Percentiles rank a stretch among this genome's conserved stretches.
phyloP scores from a whole-genome alignment of 2,888 invertebrate species.

The Mesorhabditis spiculigera region DNA sequence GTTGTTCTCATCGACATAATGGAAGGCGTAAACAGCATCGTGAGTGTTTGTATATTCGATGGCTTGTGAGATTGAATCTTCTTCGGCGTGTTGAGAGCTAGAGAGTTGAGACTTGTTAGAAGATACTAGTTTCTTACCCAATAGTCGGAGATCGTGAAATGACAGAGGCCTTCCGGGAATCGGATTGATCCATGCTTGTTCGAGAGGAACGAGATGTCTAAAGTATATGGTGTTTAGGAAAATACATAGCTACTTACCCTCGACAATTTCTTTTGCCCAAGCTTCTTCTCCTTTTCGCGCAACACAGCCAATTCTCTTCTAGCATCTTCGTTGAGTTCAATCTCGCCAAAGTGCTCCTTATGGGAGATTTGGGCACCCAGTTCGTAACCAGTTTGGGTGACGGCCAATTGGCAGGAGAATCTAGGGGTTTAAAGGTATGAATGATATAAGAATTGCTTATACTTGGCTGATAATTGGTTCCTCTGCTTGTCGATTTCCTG shows the following conservation, averaged over 20 bases:
- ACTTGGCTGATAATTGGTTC: constrained; percentile 14
- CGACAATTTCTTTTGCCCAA: constrained; percentile 9
- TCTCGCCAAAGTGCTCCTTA: constrained; percentile 20
- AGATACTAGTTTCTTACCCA: not conserved
- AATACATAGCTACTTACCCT: constrained; percentile 8
- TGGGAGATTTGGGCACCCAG: constrained; percentile 15
- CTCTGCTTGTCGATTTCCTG: constrained; percentile 36
- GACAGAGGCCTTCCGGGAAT: not conserved
- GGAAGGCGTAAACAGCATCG: constrained; percentile 84
- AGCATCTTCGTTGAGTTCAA: constrained; percentile 37
- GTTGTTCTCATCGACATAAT: constrained; percentile 78
- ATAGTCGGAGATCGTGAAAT: not conserved
- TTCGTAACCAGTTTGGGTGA: constrained; percentile 25
- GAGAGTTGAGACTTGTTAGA: not conserved
- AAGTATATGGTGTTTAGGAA: not conserved
- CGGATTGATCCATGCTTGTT: not conserved
- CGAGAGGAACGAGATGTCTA: not conserved
- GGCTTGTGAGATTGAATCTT: constrained; percentile 67
- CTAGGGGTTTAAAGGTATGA: constrained; percentile 15
- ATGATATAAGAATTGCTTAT: not conserved
- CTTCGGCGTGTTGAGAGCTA: constrained; percentile 32
- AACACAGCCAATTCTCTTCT: constrained; percentile 26
- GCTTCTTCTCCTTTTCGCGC: constrained; percentile 24
- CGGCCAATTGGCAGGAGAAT: constrained; percentile 36
- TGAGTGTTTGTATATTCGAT: constrained; percentile 76